A percentile compares a stretch with the other conserved stretches of the same genome.
Evolutionary conservation across 2,113 vertebrate species (phyloP).

Genomic region (Vulpes ferrilata): DNA sequence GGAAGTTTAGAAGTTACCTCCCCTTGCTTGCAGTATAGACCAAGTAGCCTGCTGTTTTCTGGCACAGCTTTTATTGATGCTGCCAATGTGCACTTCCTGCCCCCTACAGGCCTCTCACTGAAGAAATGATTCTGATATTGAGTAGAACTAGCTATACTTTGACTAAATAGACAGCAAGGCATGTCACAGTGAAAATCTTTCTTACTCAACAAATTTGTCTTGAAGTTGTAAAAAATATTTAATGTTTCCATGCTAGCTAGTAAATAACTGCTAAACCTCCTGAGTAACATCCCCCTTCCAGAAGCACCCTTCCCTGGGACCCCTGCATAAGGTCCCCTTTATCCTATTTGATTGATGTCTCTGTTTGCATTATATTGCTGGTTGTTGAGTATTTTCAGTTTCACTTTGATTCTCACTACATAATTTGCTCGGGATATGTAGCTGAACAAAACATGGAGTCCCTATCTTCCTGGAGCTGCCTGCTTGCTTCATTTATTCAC

Average conservation of each 20-base stretch:
- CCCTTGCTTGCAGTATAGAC: background rate
- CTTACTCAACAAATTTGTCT: background rate
- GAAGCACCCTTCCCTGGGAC: background rate
- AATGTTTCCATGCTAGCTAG: background rate
- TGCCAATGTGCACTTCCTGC: background rate
- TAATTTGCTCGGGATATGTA: background rate
- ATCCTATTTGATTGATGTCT: background rate
- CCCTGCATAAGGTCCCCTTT: background rate
- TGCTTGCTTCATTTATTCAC: background rate
- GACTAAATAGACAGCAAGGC: background rate
- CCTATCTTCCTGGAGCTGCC: background rate
- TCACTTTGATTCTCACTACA: background rate
- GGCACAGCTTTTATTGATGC: background rate
- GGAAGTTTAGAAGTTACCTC: background rate
- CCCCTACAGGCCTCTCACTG: background rate
- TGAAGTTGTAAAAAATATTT: background rate
- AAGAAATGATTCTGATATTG: background rate
- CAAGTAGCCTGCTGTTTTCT: background rate
- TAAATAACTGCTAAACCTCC: background rate
- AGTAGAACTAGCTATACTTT: background rate
- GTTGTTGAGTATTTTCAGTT: background rate
- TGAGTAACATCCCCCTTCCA: background rate
- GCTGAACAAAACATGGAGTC: background rate
- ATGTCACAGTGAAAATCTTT: background rate
- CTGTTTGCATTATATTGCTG: background rate